Base-by-base conservation (phyloP, 2,797 vertebrate species). In the Florisuga fusca region DNA sequence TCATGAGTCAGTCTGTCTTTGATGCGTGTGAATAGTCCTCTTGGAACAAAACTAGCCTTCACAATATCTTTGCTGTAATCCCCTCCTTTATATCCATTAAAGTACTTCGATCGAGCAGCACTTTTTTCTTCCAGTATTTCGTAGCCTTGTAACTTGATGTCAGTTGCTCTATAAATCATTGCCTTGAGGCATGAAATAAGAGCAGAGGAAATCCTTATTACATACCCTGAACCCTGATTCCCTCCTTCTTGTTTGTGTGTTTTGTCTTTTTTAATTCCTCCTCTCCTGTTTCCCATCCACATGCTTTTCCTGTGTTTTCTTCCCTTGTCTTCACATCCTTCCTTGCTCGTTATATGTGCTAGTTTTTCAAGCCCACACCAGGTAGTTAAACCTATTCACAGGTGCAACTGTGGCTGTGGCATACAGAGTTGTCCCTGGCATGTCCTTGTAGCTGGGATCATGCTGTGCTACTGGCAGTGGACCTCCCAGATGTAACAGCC, bases 71-170 rank as follows among this genome's bases (percentile, higher is more conserved):
- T 76, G 33, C 79, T 75, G 53, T 41, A 46, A 46, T 46, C 46
- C 29, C 76, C 57, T n/a, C 78, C 57, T 4, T 61, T 92, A 54
- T 64, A 93, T 74, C 87, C 83, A 62, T 84, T 94, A 75, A 93
- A 90, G 76, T 74, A 34, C 31, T 69, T 94, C 62, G 45, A 71
- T 4, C 8, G 2, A 10, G 62, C 83, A 95, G 88, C 64, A 43
- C 23, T 73, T 41, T 51, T 53, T 86, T 36, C 50, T 96, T 82
- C 69, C 5, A 17, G 1, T 48, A 21, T 81, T 90, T 64, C 34
- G 20, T 33, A 73, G 50, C 25, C 14, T 23, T 78, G 3, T 33
- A 73, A 38, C n/a, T 54, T 89, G 34, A 41, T 66, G n/a, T 71
- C 31, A 62, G 3, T 7, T n/a, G 7, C 17, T 1, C 15, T 62